phyloP scores from a whole-genome alignment of 1,140 invertebrate species.

The Dicyema japonicum region DNA sequence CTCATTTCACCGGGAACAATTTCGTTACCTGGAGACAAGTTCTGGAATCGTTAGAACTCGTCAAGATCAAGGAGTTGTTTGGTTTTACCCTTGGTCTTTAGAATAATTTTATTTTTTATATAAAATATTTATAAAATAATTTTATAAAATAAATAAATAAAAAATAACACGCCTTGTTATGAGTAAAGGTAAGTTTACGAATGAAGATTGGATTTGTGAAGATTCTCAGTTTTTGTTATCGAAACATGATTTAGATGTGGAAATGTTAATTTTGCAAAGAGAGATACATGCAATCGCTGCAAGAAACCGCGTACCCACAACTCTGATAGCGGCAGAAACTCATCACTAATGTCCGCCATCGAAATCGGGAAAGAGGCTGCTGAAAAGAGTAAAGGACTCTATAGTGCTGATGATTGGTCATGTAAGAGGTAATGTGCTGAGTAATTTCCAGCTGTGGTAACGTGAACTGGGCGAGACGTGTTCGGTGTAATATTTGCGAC shows the following conservation, averaged over 20 bases:
- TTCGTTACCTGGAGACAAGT: too few relatives aligned
- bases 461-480: slow-evolving; percentile 84
- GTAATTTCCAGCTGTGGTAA: slow-evolving; percentile 43
- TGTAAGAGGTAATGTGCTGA: slow-evolving; percentile 42
- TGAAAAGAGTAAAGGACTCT: slow-evolving; percentile 85
- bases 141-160: too few relatives aligned
- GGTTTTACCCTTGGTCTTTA: too few relatives aligned
- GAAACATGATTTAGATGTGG: slow-evolving; percentile 25
- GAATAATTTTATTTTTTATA: too few relatives aligned
- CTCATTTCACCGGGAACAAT: too few relatives aligned
- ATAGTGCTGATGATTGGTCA: slow-evolving; percentile 93
- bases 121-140: too few relatives aligned
- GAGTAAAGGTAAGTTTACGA: too few relatives aligned
- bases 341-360: slow-evolving; percentile 16
- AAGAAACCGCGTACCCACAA: slow-evolving; percentile 23
- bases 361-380: slow-evolving; percentile 89
- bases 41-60: too few relatives aligned
- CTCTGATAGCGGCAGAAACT: slow-evolving; percentile 6
- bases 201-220: not conserved
- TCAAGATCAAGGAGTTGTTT: too few relatives aligned
- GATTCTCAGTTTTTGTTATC: not conserved
- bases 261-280: slow-evolving; percentile 66
- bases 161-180: too few relatives aligned
- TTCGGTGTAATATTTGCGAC: slow-evolving; percentile 91
- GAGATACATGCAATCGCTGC: slow-evolving; percentile 59